These are phyloP conservation scores for Montipora foliosa DNA, from an alignment of 64 coral and sea anemone genomes.

Conservation along the genomic window DNA sequence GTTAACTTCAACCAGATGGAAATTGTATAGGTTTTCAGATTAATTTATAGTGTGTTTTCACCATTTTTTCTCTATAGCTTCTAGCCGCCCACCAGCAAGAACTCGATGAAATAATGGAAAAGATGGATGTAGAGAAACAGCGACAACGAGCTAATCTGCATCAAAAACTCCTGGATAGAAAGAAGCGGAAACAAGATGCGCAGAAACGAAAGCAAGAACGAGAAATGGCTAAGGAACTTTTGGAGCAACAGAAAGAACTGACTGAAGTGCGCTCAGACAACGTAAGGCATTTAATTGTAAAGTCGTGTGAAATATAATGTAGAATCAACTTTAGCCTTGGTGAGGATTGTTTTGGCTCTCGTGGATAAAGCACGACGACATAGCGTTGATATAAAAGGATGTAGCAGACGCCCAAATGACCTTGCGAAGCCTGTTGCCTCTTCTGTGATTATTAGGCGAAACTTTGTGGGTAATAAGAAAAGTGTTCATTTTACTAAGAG, in stretches of 20 bases:
- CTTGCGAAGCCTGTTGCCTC: neutral
- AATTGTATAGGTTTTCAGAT: too few species aligned
- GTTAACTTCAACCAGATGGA: too few species aligned
- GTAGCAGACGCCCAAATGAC: neutral
- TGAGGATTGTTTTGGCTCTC: too few species aligned
- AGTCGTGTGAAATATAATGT: neutral
- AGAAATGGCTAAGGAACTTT: constrained; percentile 90
- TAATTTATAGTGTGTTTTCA: too few species aligned
- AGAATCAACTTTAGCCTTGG: neutral
- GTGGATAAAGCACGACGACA: too few species aligned
- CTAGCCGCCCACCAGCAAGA: constrained; percentile 91
- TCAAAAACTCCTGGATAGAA: constrained; percentile 86
- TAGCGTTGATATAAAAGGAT: too few species aligned
- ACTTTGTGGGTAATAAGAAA: too few species aligned
- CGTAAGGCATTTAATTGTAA: constrained; percentile 20
- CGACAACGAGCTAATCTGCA: constrained; percentile 81
- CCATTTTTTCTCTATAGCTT: constrained; percentile 36
- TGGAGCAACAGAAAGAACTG: constrained; percentile 96
- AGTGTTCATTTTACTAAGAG: neutral
- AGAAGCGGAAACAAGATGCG: constrained; percentile 82
- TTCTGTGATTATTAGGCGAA: too few species aligned
- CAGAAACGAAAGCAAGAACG: constrained; percentile 90
- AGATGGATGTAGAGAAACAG: constrained; percentile 86
- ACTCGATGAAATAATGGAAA: constrained; percentile 92
- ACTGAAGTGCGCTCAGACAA: constrained; percentile 86